Evolutionary conservation across 2,888 invertebrate species (phyloP), one percentile per base, ranked within the genome.

Genomic region (Apomyelois bistriatella): DNA sequence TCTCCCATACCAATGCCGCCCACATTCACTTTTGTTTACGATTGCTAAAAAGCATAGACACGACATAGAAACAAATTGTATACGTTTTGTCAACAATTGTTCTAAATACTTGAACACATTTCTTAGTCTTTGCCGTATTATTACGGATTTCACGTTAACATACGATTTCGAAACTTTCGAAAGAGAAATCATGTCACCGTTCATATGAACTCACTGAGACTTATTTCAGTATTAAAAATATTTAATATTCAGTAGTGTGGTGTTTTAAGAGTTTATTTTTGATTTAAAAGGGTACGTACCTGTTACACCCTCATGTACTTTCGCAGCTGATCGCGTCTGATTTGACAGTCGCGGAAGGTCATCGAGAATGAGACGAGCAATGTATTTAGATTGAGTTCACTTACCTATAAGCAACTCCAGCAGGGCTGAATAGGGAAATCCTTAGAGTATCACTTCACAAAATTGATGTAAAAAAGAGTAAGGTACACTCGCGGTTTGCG

Each of bases 1-100:
- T 74, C 72, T 76, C 73, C 68, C 69, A 75, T 70, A 68, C 62
- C 56, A 62, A 59, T 51, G 53, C 66, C 78, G 65, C 82, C 82
- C 79, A 86, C 88, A 82, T 86, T 88, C 85, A 85, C 86, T 87
- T 89, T 85, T 87, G 77, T 82, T 82, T 81, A 82, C 70, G 71
- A 73, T 66, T 71, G 65, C 62, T 59, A 67, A 64, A 58, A 53
- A 47, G 58, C 51, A 54, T 53, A 48, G 41, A 52, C 53, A 36
- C 30, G 28, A 40, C 43, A 12, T 15, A 8, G 10, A 46, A 15
- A 10, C 5, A 46, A 32, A 32, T 16, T 35, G 6, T 16, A 35
- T 15, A 8, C 32, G 32, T 46, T 46, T 13, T 16, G 16, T 16
- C 46, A 32, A 15, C 13, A 32, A 15, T 3, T 32, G 32, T 15